Evolutionary conservation across 2,888 invertebrate genomes (phyloP), one percentile per base, ranked within the genome.

Genomic region (Latrodectus hesperus): DNA sequence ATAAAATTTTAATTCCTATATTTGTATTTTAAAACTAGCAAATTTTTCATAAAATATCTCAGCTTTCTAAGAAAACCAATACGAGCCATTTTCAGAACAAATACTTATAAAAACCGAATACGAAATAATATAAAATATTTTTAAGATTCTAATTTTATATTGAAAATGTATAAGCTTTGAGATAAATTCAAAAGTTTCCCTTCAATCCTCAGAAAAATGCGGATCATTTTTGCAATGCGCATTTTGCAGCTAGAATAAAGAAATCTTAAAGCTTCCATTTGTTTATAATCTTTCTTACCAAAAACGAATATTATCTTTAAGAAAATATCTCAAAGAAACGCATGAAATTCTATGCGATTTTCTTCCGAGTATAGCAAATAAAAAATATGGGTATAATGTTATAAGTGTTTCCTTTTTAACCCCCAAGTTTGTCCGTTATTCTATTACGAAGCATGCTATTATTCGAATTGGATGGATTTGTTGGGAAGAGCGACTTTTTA

Each of bases 261-360:
- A 22, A 22, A 17, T 38, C 70, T 49, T 65, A 75, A 83, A 83
- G 70, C 75, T 75, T 22, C 84, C 67, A 67, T 73, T 84, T 84
- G 53, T 52, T 78, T 65, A 16, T 78, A 84, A 84, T 77, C 84
- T 84, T 71, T 38, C 38, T 38, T 78, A 51, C 65, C 38, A 3
- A 38, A 38, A 38, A 38, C 38, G 38, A 38, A 38, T 38, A 38
- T 38, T 38, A 38, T 38, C 38, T 38, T 38, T 38, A 38, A 38
- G 38, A 53, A 78, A 78, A 72, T 73, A 78, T 78, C 78, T 76
- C 64, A 72, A 78, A 72, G 65, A 73, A 53, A 53, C 65, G 84
- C 71, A 84, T 78, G 78, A 78, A 84, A 84, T 55, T 84, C 84
- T 67, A 84, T 84, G 65, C 64, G 77, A 49, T 84, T 77, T 64